These are phyloP conservation scores for Amblyjoppa fuscipennis DNA, from an alignment of 2,888 invertebrate genomes.

Conservation along the genomic window DNA sequence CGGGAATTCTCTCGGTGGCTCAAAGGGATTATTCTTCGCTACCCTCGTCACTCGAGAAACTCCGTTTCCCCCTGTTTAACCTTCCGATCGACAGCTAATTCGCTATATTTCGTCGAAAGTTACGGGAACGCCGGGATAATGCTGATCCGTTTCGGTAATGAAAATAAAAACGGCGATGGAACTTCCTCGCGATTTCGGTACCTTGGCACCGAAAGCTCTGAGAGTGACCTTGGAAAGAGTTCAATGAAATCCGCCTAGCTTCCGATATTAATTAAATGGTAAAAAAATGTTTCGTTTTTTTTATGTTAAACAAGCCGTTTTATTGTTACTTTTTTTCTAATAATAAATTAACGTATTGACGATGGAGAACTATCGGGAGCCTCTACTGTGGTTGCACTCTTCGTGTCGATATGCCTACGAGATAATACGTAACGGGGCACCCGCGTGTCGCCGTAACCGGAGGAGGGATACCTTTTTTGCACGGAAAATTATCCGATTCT, in stretches of 20 bases:
- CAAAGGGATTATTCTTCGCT: slow-evolving; percentile 43
- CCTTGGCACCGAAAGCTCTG: neutral
- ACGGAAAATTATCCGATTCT: slow-evolving; percentile 26
- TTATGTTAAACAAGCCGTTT: neutral
- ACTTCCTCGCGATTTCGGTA: neutral
- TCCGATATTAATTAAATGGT: neutral
- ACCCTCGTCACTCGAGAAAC: neutral
- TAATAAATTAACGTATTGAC: neutral
- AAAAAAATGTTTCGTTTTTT: too few relatives aligned
- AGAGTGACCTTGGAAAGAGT: neutral
- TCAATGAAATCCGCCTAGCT: neutral
- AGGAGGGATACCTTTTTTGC: neutral
- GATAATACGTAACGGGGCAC: neutral
- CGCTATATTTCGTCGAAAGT: neutral
- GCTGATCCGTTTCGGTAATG: neutral
- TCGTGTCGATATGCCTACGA: neutral
- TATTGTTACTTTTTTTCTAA: neutral
- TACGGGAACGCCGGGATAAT: neutral
- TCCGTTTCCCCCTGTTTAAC: neutral
- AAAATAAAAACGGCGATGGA: neutral
- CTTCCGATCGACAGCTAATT: neutral
- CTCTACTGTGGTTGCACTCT: neutral
- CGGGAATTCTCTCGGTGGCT: slow-evolving; percentile 13
- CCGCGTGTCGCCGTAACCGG: slow-evolving; percentile 1
- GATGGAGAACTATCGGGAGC: neutral